Evolutionary conservation across 2,888 invertebrate species (phyloP), one percentile per base, ranked within the genome.

Genomic region (Macaria notata): DNA sequence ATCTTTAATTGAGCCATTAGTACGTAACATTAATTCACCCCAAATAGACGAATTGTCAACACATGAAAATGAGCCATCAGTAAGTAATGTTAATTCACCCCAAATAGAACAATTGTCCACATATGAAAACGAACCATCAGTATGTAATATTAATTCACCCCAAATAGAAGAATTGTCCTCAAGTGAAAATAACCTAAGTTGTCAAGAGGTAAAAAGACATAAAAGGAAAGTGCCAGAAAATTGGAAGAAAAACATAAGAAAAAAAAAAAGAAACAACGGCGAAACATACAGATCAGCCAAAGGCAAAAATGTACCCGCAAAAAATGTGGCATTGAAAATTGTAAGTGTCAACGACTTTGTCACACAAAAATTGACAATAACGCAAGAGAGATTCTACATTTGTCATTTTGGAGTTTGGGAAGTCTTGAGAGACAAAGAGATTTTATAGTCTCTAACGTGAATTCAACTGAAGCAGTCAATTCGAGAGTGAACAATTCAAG

Each of bases 301-400:
- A 41, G 41, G 41, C 41, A 56, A 61, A 55, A 52, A 52, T 51
- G 46, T 46, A 56, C 51, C 49, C 7, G 46, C 54, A 43, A 61
- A 51, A 51, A 29, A 9, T 45, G 51, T 19, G 31, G 45, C 42
- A 57, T 48, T 53, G 57, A 59, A 49, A 51, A 45, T 41, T 59
- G 55, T 36, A 59, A 55, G 29, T 59, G 59, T 59, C 52, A 48
- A 48, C 46, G 31, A 52, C 38, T 43, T 57, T 57, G 54, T 49
- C 55, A 60, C 43, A 49, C 52, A 48, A 59, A 58, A 66, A 56
- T 56, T 51, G 49, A 59, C 54, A 51, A 46, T 45, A 33, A 49
- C 39, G 57, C 56, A 59, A 62, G 59, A 44, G 43, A 56, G 54
- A 53, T 51, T 49, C n/a, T 60, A 54, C 46, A 42, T 60, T 41